Conservation (phyloP, 1,140 invertebrate species). For the Brachionus paranguensis region DNA sequence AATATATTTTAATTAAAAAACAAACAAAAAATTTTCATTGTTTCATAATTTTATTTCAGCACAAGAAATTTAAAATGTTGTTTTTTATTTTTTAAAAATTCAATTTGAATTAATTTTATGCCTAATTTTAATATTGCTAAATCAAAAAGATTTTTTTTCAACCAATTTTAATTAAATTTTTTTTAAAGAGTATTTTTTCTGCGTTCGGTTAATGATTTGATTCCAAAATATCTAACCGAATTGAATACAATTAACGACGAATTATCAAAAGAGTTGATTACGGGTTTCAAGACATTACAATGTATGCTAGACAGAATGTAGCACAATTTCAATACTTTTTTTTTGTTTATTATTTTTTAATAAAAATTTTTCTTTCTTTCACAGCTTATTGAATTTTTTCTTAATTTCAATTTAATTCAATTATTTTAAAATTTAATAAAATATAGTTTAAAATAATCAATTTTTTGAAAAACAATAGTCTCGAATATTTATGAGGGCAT, state of each 20-base stretch:
- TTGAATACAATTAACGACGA: neutral
- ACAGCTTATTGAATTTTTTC: neutral
- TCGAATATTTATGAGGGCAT: no score
- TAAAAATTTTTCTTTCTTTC: neutral
- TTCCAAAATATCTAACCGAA: slow-evolving; percentile 27
- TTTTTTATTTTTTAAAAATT: no score
- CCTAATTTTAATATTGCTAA: no score
- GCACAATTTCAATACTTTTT: neutral
- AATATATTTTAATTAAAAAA: neutral
- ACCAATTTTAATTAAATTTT: neutral
- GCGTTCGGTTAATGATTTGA: slow-evolving; percentile 4
- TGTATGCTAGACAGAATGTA: slow-evolving; percentile 26
- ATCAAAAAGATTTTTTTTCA: no score
- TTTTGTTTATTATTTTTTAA: slow-evolving; percentile 5
- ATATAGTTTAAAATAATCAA: neutral
- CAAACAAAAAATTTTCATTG: neutral
- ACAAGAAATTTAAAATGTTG: no score
- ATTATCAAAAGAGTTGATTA: slow-evolving; percentile 27
- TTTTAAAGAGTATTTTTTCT: neutral
- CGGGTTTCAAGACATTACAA: neutral
- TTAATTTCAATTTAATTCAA: neutral
- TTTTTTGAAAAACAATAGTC: neutral
- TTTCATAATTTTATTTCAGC: no score
- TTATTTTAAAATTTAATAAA: neutral
- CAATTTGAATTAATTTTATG: no score